Base-by-base conservation (phyloP, 2,113 vertebrate species). In the Rhinolophus sinicus region DNA sequence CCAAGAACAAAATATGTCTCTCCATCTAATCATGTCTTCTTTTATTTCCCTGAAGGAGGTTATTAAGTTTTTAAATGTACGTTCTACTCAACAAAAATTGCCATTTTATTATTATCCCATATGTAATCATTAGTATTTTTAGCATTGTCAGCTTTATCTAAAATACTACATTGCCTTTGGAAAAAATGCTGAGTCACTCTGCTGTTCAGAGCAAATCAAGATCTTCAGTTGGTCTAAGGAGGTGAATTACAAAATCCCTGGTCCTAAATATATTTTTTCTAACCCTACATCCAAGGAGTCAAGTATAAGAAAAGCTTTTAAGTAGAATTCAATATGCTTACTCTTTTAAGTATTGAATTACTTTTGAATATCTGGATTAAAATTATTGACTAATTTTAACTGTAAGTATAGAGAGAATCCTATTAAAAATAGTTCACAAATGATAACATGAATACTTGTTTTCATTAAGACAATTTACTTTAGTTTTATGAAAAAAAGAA, bases 51-150 rank as follows among this genome's bases (percentile, higher is more conserved):
- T 86, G 19, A 78, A 35, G 84, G 26, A 97, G 90, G 50, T 93
- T 86, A 75, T n/a, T 30, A 65, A 58, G 13, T 69, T 81, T 85
- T 85, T 94, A 38, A 94, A 76, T 95, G 54, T 87, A 52, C 18
- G 24, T 90, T 95, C 44, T 92, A 50, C 78, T 75, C 78, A 75
- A 75, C n/a, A 81, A 95, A 96, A 96, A 88, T 90, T 96, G 76
- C 81, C 87, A 93, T 94, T 96, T 92, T 95, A 95, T 88, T 95
- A 95, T 88, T 95, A 88, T 62, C 75, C 70, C 40, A 82, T 95
- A 90, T 96, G 76, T 96, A 81, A 92, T 54, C 52, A 22, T 35
- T 50, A 88, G 54, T 75, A 77, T 58, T 81, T 87, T 87, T 83
- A 84, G 54, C 76, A 35, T 30, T 72, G 58, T 88, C 81, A 85